Base-by-base conservation (phyloP, 2,797 vertebrate species). In the Macrochelys suwanniensis region DNA sequence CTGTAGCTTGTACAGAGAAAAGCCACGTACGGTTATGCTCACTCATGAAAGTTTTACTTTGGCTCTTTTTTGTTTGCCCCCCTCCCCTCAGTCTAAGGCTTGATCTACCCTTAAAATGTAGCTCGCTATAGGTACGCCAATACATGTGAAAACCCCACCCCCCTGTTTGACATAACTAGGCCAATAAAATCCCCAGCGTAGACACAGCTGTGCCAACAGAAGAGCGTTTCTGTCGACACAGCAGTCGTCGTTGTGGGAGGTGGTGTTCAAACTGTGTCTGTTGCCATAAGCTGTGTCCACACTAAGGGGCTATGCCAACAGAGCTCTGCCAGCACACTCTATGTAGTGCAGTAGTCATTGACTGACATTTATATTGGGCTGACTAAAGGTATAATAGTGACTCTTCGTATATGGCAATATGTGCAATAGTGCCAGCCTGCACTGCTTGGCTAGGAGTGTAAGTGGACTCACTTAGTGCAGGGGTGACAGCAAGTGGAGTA, bases 381-480 rank as follows among this genome's bases (percentile, higher is more conserved):
- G 65, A 11, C 80, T 91, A 65, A 94, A 95, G 94, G 74, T 85
- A 87, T 93, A 59, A 54, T 93, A 82, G 78, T n/a, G 87, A 80
- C 57, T 94, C 51, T 77, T 94, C 87, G 80, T 12, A 56, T 82
- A 85, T 57, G 51, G 71, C 90, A 96, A 87, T 96, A 94, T 74
- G 71, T 0, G 1, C 49, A 87, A 80, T 91, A 92, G 85, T 94
- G 88, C 88, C 65, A 7, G 19, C 84, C 74, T 26, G 80, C 85
- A 74, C 78, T 95, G 85, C 93, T 87, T 93, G 88, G 54, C 82
- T 93, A 91, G 45, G 95, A 95, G 84, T 80, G 85, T 82, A 94
- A 94, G 85, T 93, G 80, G 80, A 88, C 87, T 93, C 65, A 87
- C 6, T 87, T 51, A 80, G 94, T 11, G 15, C 92, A 95, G 79